Conservation (phyloP, 2,888 invertebrate genomes). For the Drosophila macrospina region DNA sequence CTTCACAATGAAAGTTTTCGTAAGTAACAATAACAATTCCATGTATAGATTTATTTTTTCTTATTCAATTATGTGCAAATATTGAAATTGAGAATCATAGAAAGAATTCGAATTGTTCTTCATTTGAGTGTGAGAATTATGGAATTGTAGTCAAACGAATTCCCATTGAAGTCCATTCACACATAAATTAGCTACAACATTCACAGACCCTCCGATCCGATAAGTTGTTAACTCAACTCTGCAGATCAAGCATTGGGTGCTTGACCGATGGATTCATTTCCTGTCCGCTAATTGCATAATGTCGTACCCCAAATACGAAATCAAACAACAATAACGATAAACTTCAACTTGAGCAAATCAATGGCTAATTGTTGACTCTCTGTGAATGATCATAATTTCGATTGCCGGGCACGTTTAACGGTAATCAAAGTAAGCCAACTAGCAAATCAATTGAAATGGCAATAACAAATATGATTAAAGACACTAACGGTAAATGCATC, state of each 20-base stretch:
- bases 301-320: conserved; percentile 30
- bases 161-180: conserved; percentile 33
- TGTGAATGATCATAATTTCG: conserved; percentile 46
- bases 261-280: conserved; percentile 53
- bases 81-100: conserved; percentile 25
- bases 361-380: conserved; percentile 31
- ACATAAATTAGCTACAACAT: conserved; percentile 46
- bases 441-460: conserved; percentile 54
- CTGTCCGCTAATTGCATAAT: conserved; percentile 53
- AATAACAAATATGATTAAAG: conserved; percentile 25
- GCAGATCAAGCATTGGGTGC: conserved; percentile 29
- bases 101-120: conserved; percentile 25
- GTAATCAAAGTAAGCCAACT: conserved; percentile 57
- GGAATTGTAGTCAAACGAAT: conserved; percentile 28
- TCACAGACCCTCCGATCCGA: conserved; percentile 18
- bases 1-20: conserved; percentile 86
- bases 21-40: conserved; percentile 85
- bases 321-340: conserved; percentile 49
- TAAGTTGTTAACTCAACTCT: conserved; percentile 2
- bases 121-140: conserved; percentile 50
- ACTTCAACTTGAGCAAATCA: conserved; percentile 70
- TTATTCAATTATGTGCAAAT: conserved; percentile 46
- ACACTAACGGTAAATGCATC: conserved; percentile 33
- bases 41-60: conserved; percentile 1
- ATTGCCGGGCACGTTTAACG: conserved; percentile 46